Base-by-base conservation (phyloP, 92 coral and sea anemone genomes). In the Phenganax marumi region DNA sequence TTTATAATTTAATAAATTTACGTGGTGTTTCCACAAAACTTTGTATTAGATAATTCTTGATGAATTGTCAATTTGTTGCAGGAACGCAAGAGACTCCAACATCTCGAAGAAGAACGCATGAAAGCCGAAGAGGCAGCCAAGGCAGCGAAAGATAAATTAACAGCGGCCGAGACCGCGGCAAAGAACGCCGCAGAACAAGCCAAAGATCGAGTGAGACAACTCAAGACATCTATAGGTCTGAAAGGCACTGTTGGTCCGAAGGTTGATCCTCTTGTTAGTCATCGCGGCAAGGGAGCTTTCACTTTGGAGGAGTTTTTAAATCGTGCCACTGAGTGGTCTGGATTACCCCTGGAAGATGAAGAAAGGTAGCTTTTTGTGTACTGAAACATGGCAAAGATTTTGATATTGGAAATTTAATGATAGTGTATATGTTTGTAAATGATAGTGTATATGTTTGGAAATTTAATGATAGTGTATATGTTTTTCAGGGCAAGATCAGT, bases 201-300 rank as follows among this genome's bases (percentile, higher is more conserved):
- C 7, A 93, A 93, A 90, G 88, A 91, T 83, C 90, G 89, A 90
- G 97, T 92, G 60, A 85, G 97, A 72, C 97, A 93, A 73, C 83
- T 93, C 18, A 93, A 90, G 84, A 93, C 97, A 8, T 91, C 91
- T 60, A 89, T 90, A 17, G 97, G 97, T 47, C 90, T 93, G 33
- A 96, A 96, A 49, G 88, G 93, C 56, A 89, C 97, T 17, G 75
- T 93, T 12, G 92, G 97, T 3, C 97, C 97, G 14, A 88, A 89
- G 18, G 81, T 75, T 7, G 97, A 96, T 14, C 72, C 85, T 0
- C 91, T 89, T 51, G 86, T 91, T 60, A 85, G 91, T 14, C 97
- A 93, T 64, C 86, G 97, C 68, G 97, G 97, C 8, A 84, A 81
- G 26, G 97, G 97, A 3, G 97, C 97, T 26, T 93, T 93, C 70